Conservation (phyloP, 1,140 invertebrate genomes). For the Lepidurus arcticus region DNA sequence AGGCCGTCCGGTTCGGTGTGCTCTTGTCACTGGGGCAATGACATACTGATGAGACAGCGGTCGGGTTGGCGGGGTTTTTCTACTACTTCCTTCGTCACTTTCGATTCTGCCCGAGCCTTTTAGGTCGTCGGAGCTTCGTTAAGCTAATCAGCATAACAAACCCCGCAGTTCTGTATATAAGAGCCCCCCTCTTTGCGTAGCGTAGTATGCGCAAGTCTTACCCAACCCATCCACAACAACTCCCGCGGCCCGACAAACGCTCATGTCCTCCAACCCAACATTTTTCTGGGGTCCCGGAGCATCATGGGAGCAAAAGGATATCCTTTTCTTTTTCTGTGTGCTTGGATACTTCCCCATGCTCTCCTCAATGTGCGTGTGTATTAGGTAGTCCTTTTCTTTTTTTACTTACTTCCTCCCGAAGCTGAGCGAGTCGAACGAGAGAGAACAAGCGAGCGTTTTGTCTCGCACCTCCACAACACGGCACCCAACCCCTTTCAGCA, state of each 20-base stretch:
- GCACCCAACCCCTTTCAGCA: not conserved
- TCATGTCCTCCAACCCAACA: not conserved
- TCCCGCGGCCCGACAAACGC: not conserved
- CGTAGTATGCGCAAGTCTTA: conserved; percentile 21
- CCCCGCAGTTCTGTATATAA: conserved; percentile 14
- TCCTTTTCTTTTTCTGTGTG: not conserved
- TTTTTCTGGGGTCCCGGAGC: not conserved
- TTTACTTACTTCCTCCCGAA: too few species aligned
- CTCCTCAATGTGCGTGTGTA: too few species aligned
- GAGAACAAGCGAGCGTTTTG: not conserved
- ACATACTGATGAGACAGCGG: conserved; percentile 17
- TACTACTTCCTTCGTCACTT: not conserved
- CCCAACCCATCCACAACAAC: not conserved
- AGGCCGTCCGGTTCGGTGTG: not conserved
- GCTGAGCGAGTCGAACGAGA: too few species aligned
- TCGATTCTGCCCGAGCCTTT: conserved; percentile 20
- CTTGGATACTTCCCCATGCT: too few species aligned
- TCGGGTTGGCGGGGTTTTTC: conserved; percentile 7
- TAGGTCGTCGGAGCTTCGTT: conserved; percentile 13
- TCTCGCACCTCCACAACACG: not conserved
- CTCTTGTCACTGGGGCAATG: conserved; percentile 12
- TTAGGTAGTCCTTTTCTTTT: too few species aligned
- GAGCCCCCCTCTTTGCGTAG: not conserved
- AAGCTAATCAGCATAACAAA: conserved; percentile 22
- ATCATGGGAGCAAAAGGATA: not conserved